Evolutionary conservation across 2,113 vertebrate genomes (phyloP).

Genomic region (Paratilapia polleni): DNA sequence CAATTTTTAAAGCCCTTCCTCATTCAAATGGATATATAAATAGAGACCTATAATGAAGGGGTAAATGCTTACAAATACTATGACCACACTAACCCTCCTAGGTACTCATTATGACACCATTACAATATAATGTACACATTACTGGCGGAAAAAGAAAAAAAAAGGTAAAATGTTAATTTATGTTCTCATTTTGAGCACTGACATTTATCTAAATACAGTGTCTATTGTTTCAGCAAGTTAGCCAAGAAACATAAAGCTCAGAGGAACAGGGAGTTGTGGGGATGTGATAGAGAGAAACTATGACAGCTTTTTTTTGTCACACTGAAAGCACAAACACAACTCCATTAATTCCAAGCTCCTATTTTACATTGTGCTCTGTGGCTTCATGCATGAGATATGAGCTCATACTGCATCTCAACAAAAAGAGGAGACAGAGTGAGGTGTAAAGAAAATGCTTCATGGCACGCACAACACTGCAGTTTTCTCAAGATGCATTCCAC

Average conservation of each 20-base stretch:
- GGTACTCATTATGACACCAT: not conserved
- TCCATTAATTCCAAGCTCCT: not conserved
- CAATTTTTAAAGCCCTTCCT: slow-evolving; percentile 7
- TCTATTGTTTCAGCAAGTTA: not conserved
- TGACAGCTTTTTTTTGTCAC: slow-evolving; percentile 39
- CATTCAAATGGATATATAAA: slow-evolving; percentile 5
- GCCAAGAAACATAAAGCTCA: not conserved
- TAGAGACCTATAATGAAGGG: not conserved
- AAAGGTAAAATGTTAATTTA: not conserved
- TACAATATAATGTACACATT: not conserved
- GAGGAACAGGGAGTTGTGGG: not conserved
- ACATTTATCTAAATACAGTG: not conserved
- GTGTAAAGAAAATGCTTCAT: not conserved
- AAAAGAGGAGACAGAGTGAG: slow-evolving; percentile 6
- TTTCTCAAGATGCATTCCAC: not conserved
- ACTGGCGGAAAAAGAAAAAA: not conserved
- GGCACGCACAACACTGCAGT: not conserved
- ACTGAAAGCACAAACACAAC: slow-evolving; percentile 34
- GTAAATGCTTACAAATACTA: not conserved
- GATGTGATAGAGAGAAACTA: slow-evolving; percentile 17
- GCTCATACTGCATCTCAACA: slow-evolving; percentile 4
- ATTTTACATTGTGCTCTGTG: slow-evolving; percentile 13
- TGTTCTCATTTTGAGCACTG: not conserved
- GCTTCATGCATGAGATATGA: slow-evolving; percentile 48
- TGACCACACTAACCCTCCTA: not conserved